Evolutionary conservation across 2,797 vertebrate species (phyloP).

Genomic region (Eospalax fontanierii): DNA sequence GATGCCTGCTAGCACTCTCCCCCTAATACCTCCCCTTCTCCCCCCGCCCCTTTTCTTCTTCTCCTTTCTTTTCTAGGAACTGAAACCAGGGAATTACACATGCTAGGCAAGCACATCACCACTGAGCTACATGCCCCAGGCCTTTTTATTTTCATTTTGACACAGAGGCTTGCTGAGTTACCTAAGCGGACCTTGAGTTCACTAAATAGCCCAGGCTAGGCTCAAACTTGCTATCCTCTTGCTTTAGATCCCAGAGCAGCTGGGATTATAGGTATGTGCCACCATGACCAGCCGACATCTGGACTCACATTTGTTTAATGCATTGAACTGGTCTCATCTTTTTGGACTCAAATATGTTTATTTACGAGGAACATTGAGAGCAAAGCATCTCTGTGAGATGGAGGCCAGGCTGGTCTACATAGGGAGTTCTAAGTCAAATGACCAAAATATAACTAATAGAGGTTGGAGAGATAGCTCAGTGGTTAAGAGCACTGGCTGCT

Average conservation of each 20-base stretch:
- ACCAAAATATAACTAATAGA: too few relatives aligned
- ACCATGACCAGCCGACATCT: neutral
- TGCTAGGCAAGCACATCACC: neutral
- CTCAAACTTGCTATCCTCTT: neutral
- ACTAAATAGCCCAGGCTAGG: neutral
- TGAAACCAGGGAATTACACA: neutral
- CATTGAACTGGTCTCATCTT: neutral
- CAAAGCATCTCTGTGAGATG: too few relatives aligned
- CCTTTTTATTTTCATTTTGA: neutral
- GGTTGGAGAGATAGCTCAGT: too few relatives aligned
- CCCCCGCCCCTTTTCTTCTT: too few relatives aligned
- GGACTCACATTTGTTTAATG: fast-evolving
- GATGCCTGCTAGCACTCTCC: too few relatives aligned
- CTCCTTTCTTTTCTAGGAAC: neutral
- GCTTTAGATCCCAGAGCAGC: neutral
- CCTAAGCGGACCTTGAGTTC: neutral
- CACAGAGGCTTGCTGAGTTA: neutral
- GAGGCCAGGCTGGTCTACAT: too few relatives aligned
- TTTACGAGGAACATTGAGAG: neutral
- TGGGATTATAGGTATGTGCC: neutral
- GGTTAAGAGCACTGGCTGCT: too few relatives aligned
- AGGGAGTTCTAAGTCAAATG: too few relatives aligned
- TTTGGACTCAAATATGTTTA: neutral
- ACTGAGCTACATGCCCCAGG: neutral
- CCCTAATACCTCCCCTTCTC: too few relatives aligned